Evolutionary conservation across 2,797 vertebrate species (phyloP).

Genomic region (Benthosema pterotum): DNA sequence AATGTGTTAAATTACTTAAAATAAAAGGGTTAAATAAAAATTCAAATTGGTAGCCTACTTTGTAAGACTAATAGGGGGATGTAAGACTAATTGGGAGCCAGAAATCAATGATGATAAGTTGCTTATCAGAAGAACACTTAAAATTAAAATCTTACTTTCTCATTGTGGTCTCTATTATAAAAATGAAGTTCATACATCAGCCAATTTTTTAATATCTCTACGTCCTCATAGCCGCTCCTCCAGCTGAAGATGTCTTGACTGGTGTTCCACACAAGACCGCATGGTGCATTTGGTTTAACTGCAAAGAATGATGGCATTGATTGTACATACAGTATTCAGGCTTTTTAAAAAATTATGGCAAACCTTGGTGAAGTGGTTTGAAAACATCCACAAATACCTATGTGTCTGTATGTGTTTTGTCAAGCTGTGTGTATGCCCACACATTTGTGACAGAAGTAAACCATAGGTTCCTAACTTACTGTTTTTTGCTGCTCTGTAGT

Average conservation of each 20-base stretch:
- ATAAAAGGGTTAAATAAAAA: too few relatives aligned
- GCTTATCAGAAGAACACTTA: too few relatives aligned
- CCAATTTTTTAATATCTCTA: rapidly evolving
- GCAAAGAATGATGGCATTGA: constrained; percentile 14
- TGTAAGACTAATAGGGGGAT: too few relatives aligned
- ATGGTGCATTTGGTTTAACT: constrained; percentile 74
- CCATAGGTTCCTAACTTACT: constrained; percentile 55
- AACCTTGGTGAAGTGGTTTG: not conserved
- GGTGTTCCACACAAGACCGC: constrained; percentile 56
- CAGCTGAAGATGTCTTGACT: constrained; percentile 65
- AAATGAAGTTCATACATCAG: constrained; percentile 66
- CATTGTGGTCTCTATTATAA: constrained; percentile 31
- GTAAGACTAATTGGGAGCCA: too few relatives aligned
- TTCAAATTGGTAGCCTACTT: too few relatives aligned
- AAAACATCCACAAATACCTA: too few relatives aligned
- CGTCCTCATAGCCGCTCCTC: constrained; percentile 66
- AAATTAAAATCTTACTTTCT: constrained; percentile 38
- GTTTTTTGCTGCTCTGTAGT: constrained; percentile 19
- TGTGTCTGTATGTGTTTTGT: too few relatives aligned
- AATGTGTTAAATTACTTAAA: too few relatives aligned
- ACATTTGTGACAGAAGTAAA: not conserved
- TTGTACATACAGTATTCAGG: too few relatives aligned
- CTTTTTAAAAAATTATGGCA: not conserved
- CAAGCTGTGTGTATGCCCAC: not conserved
- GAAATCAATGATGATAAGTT: too few relatives aligned